Evolutionary conservation across 2,888 invertebrate species (phyloP), one percentile per base, ranked within the genome.

Genomic region (Acrobasis suavella): DNA sequence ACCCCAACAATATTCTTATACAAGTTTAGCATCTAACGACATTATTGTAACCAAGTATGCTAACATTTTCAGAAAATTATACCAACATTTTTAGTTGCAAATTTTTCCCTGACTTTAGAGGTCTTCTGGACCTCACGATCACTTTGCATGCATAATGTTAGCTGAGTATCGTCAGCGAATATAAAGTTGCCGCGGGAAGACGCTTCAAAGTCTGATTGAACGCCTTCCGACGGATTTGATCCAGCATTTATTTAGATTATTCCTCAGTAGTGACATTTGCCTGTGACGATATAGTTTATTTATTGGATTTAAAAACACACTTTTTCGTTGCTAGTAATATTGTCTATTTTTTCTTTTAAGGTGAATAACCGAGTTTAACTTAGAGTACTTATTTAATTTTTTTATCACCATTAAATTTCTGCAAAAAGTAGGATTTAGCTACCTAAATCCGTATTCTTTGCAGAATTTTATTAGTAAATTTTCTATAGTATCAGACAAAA

Each of bases 101-200:
- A 60, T 60, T 51, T 37, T 49, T 32, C 15, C 60, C 17, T 22
- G 17, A 16, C n/a, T 70, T 66, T 68, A 66, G 63, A 64, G 64
- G 66, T 68, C 73, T 69, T 75, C 75, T 85, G 82, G 78, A 82
- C 82, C 80, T 76, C 77, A 82, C 80, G 79, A 81, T 77, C 76
- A 77, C 72, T 83, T 81, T 80, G 81, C 83, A 85, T 86, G 78
- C 83, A 85, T 87, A 85, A 86, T 87, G 78, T 72, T 79, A 79
- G 82, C 80, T 78, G 74, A 65, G 72, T 69, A 80, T 71, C 78
- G 56, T 82, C 81, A 80, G 82, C 81, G 80, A 81, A 86, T 86
- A 86, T 83, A 85, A 86, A 88, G 83, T 86, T 81, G 80, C 81
- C 77, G 77, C 75, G 69, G 76, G 77, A 74, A 74, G 76, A 75